Evolutionary conservation across 2,888 invertebrate genomes (phyloP), one percentile per base, ranked within the genome.

Genomic region (Shargacucullia verbasci): DNA sequence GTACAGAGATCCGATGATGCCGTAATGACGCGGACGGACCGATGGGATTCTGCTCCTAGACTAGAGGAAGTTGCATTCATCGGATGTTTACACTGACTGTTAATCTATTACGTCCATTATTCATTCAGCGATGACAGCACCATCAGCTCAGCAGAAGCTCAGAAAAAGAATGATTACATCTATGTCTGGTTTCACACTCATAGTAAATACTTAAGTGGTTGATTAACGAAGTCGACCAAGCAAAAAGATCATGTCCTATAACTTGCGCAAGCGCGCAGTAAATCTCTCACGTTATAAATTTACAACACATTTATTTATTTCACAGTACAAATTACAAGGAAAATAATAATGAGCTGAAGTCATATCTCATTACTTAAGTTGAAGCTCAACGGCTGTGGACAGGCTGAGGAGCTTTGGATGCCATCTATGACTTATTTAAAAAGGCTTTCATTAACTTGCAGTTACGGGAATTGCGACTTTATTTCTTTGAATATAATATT

Each of bases 361-460:
- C 91, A 89, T 90, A 91, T 89, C 89, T 92, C 88, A 89, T 90
- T 89, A 91, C 88, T 90, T 86, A 89, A 88, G 86, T 89, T 88
- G 83, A 87, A 86, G 86, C 88, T 84, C 84, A 86, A 87, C 84
- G 81, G 74, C 82, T 84, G 86, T 78, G 83, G 90, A 90, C 90
- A 89, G 88, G 81, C 80, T 81, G 82, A 77, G 82, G 75, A 84
- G 85, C 84, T 86, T 83, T 83, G 84, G 62, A 83, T 83, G 82
- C 79, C 82, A 81, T 79, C 79, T 82, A 73, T 64, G 77, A 63
- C 66, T 70, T 70, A 72, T 70, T 78, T 75, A 65, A 80, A 79
- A 80, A 79, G 78, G 61, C 72, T 76, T 80, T 73, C 62, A 73
- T 68, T 73, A 48, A 59, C 14, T 33, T 34, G 11, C 14, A 34